A percentile compares a stretch with the other conserved stretches of the same genome.
Conservation (phyloP, 1,140 invertebrate species). For the Zaprionus ghesquierei region DNA sequence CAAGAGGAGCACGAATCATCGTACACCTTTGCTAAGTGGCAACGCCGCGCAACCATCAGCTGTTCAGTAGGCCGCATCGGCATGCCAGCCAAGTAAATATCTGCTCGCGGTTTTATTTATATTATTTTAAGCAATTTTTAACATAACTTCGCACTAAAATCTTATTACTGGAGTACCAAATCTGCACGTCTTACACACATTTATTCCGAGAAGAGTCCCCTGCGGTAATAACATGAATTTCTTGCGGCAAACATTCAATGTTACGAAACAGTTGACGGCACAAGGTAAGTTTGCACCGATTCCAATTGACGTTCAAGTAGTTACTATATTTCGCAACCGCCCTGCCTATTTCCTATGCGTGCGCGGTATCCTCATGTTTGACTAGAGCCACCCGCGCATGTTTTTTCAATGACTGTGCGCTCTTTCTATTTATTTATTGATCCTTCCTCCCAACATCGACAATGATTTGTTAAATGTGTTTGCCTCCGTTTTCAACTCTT, state of each 20-base stretch:
- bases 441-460: constrained; percentile 4
- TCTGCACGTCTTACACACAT: neutral
- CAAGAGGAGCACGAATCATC: neutral
- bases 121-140: neutral
- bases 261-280: constrained; percentile 79
- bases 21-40: neutral
- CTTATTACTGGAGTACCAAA: neutral
- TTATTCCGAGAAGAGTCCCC: neutral
- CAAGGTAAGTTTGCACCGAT: constrained; percentile 51
- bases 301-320: neutral
- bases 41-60: constrained; percentile 8
- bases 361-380: neutral
- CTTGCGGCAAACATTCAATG: constrained; percentile 73
- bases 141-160: neutral
- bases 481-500: constrained; percentile 42
- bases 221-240: constrained; percentile 65
- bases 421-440: constrained; percentile 39
- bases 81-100: constrained; percentile 8
- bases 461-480: constrained; percentile 44
- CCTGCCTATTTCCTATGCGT: neutral
- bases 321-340: neutral
- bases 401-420: constrained; percentile 39
- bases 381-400: neutral
- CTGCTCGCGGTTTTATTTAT: constrained; percentile 6
- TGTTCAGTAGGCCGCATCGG: constrained; percentile 17